Base-by-base conservation (phyloP, 2,888 invertebrate genomes). In the Ellobium chinense region DNA sequence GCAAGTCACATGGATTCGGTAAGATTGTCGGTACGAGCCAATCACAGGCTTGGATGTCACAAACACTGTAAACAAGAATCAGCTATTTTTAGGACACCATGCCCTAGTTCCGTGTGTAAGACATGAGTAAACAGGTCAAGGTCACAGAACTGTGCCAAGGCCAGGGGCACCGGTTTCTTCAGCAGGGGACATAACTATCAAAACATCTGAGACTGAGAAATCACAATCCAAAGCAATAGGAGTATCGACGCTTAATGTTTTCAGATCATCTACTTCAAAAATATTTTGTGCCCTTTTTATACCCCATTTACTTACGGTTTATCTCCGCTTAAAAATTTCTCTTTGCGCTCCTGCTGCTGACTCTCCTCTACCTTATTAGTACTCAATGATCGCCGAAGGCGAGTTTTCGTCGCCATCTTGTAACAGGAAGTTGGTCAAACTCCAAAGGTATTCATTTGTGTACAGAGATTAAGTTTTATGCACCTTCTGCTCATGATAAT, bases 391-490 rank as follows among this genome's bases (percentile, higher is more conserved):
- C 74, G 74, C 29, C 74, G 62, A 0, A 62, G 62, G 12, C 63
- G 74, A 63, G 63, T 39, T 63, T 63, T 74, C 31, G 74, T 63
- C 62, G 74, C 74, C 74, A 74, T 74, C 14, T 74, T 63, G n/a
- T 27, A 69, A 9, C 31, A 14, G 34, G 36, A 34, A 24, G 24
- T 24, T n/a, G 54, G 39, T 39, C 18, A 24, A 69, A 69, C 2
- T 29, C 18, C 69, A 46, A 69, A 1, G 5, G 36, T n/a, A 24
- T 37, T 66, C 66, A 37, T 31, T 34, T 9, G 18, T 3, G n/a
- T n/a, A n/a, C n/a, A n/a, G n/a, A n/a, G n/a, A n/a, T n/a, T n/a
- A n/a, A n/a, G n/a, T n/a, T n/a, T n/a, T n/a, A n/a, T n/a, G n/a
- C n/a, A n/a, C n/a, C n/a, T n/a, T n/a, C n/a, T n/a, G n/a, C n/a